Percentiles rank a stretch among this genome's conserved stretches.
These are phyloP conservation scores for Papilio helenus DNA, from an alignment of 1,140 invertebrate species.

Conservation along the genomic window DNA sequence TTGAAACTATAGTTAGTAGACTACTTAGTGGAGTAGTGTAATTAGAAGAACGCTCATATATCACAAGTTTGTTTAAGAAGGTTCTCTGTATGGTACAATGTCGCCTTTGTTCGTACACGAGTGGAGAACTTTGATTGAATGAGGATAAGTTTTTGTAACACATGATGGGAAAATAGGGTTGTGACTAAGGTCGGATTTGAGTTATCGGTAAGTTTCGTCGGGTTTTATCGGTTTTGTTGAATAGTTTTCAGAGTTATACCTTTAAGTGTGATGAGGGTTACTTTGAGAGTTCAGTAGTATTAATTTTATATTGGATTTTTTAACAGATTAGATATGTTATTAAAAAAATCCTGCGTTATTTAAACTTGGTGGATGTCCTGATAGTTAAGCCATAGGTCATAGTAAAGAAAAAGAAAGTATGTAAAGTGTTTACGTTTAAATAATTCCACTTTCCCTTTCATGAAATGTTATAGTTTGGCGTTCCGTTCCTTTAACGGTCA, in stretches of 20 bases:
- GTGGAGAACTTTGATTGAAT: constrained; percentile 30
- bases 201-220: not conserved
- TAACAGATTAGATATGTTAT: no score
- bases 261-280: constrained; percentile 1
- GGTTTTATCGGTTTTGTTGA: constrained; percentile 26
- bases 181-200: constrained; percentile 3
- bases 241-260: not conserved
- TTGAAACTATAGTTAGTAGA: constrained; percentile 22
- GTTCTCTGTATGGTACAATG: constrained; percentile 2
- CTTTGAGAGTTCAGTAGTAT: not conserved
- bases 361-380: no score
- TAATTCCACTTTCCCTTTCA: constrained; percentile 20
- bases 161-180: constrained; percentile 28
- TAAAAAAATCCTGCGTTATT: no score
- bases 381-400: not conserved
- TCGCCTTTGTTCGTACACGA: constrained; percentile 18
- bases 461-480: constrained; percentile 18
- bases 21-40: not conserved
- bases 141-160: constrained; percentile 29
- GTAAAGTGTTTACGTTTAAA: constrained; percentile 9
- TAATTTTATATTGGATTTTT: no score
- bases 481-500: constrained; percentile 11
- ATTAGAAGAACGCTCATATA: constrained; percentile 28
- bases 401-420: constrained; percentile 7
- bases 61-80: constrained; percentile 3